Percentiles rank a stretch among this genome's conserved stretches.
Conservation (phyloP, 2,888 invertebrate species). For the Sarcophaga rosellei region DNA sequence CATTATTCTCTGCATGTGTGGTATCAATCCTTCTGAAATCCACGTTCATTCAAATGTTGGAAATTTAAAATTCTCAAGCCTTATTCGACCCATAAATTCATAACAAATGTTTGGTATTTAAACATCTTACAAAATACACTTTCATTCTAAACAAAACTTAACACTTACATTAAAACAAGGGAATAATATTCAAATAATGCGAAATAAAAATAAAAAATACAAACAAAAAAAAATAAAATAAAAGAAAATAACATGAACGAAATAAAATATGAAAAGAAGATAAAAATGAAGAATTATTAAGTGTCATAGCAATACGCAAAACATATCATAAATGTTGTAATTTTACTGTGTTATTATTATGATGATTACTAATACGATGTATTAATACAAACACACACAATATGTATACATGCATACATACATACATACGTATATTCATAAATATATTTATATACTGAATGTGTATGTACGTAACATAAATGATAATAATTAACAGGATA, state of each 20-base stretch:
- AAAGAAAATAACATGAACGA: conserved; percentile 2
- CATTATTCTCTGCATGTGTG: no score
- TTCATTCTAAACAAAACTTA: neutral
- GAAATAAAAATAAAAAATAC: no score
- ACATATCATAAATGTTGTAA: conserved; percentile 82
- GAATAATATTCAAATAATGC: neutral
- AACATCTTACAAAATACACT: neutral
- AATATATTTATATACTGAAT: conserved; percentile 15
- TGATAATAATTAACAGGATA: conserved; percentile 57
- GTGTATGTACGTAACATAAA: conserved; percentile 3
- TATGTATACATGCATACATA: conserved; percentile 26
- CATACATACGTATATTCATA: conserved; percentile 47
- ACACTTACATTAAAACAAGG: neutral
- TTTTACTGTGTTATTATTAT: conserved; percentile 77
- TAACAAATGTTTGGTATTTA: no score
- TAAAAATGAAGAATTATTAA: conserved; percentile 73
- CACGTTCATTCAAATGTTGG: no score
- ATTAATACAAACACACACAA: neutral
- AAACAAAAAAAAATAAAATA: neutral
- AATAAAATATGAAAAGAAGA: conserved; percentile 39
- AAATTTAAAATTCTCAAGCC: no score
- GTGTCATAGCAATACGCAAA: conserved; percentile 81
- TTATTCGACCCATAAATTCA: no score
- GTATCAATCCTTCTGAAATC: no score
- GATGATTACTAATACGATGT: neutral